Percentiles rank a stretch among this genome's conserved stretches.
Conservation (phyloP, 2,888 invertebrate genomes). For the Drosophila basisetae region DNA sequence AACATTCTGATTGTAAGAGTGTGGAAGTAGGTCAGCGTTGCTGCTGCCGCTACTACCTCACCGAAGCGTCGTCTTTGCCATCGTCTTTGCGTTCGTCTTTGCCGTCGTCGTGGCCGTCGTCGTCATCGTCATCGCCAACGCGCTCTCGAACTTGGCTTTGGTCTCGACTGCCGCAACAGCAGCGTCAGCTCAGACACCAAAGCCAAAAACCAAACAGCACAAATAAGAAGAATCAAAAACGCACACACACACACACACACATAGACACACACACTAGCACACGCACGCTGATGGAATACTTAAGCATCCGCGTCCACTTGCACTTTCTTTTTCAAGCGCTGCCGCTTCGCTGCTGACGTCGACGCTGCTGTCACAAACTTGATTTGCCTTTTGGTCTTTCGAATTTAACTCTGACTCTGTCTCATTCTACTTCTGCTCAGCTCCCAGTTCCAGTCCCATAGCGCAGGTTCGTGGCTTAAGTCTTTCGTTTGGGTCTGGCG, state of each 20-base stretch:
- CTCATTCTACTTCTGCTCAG: constrained; percentile 67
- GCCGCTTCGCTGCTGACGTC: constrained; percentile 39
- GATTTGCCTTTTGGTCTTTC: constrained; percentile 42
- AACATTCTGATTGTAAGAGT: constrained; percentile 84
- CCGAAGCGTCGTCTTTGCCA: constrained; percentile 5
- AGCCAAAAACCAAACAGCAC: constrained; percentile 50
- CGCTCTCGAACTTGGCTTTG: constrained; percentile 70
- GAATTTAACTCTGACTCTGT: constrained; percentile 8
- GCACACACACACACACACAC: constrained; percentile 17
- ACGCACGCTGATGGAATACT: constrained; percentile 78
- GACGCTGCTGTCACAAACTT: constrained; percentile 41
- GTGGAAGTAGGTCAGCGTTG: constrained; percentile 73
- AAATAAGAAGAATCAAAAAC: constrained; percentile 60
- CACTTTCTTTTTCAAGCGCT: constrained; percentile 83
- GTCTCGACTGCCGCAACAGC: constrained; percentile 49
- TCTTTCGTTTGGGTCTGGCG: constrained; percentile 72
- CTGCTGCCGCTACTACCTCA: constrained; percentile 14
- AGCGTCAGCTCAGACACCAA: constrained; percentile 58
- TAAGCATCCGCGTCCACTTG: constrained; percentile 84
- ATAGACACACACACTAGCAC: constrained; percentile 8
- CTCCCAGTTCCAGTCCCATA: constrained; percentile 35
- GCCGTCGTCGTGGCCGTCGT: constrained; percentile 23
- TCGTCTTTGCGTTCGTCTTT: constrained; percentile 18
- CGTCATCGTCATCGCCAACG: constrained; percentile 57
- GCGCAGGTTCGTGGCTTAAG: constrained; percentile 69